phyloP scores from a whole-genome alignment of 2,888 invertebrate genomes.

The Myopa tessellatipennis region DNA sequence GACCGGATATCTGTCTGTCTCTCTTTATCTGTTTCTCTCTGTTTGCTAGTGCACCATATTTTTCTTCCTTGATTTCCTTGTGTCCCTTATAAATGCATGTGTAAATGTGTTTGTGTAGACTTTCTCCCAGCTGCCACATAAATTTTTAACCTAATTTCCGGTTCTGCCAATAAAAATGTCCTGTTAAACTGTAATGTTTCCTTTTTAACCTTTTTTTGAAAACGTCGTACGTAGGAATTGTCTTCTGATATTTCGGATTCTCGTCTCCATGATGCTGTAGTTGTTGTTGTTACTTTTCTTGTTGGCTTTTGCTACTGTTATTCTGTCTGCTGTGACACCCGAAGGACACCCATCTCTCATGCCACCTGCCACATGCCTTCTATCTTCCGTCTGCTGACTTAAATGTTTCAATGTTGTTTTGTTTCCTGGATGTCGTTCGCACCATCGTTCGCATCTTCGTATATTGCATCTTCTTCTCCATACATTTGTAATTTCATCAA shows the following conservation, averaged over 20 bases:
- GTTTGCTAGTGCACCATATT: too few species aligned
- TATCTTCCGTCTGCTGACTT: neutral
- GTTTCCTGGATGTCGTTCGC: too few species aligned
- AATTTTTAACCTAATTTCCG: constrained; percentile 29
- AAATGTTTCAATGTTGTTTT: neutral
- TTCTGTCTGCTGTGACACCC: neutral
- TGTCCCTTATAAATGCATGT: neutral
- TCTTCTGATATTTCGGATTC: too few species aligned
- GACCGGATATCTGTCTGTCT: too few species aligned
- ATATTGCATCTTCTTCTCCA: too few species aligned
- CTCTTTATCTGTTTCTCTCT: too few species aligned
- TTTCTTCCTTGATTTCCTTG: neutral
- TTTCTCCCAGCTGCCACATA: constrained; percentile 31
- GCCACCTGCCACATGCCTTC: too few species aligned
- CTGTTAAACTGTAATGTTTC: neutral
- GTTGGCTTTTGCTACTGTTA: neutral
- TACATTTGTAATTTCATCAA: too few species aligned
- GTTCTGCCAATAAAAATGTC: constrained; percentile 16
- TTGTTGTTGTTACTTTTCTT: neutral
- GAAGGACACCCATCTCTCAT: neutral
- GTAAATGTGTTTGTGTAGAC: neutral
- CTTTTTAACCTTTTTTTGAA: constrained; percentile 4
- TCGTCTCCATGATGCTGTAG: neutral
- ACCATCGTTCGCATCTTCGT: too few species aligned
- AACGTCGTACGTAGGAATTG: neutral